These are phyloP conservation scores for Coptotermes formosanus DNA, from an alignment of 1,140 invertebrate species.

Conservation along the genomic window DNA sequence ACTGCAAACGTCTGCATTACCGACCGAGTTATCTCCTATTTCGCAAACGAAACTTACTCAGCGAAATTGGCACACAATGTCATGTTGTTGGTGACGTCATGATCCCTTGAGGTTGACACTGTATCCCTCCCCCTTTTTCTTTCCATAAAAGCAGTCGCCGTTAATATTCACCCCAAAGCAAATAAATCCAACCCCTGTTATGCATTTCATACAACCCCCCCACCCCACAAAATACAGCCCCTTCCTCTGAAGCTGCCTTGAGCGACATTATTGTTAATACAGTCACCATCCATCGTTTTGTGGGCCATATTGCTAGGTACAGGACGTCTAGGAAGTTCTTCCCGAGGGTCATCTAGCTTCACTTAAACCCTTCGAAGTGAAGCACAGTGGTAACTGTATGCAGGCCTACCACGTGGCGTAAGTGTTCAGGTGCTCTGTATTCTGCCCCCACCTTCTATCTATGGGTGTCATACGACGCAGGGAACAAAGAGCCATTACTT, in stretches of 20 bases:
- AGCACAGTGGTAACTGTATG: too few species aligned
- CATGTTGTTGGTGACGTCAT: background rate
- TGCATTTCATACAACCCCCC: background rate
- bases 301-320: background rate
- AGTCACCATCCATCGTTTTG: background rate
- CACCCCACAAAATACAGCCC: background rate
- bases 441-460: too few species aligned
- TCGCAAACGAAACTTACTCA: too few species aligned
- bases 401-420: too few species aligned
- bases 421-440: too few species aligned
- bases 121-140: background rate
- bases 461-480: too few species aligned
- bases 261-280: background rate
- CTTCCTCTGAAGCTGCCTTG: background rate
- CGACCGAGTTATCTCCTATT: too few species aligned
- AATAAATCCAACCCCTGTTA: slow-evolving; percentile 13
- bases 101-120: background rate
- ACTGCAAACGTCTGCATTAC: too few species aligned
- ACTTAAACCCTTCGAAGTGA: too few species aligned
- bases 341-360: too few species aligned
- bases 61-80: background rate
- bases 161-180: slow-evolving; percentile 19
- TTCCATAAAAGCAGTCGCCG: background rate
- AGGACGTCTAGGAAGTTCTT: background rate
- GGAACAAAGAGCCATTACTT: too few species aligned